Evolutionary conservation across 1,140 invertebrate species (phyloP), one percentile per base, ranked within the genome.

Genomic region (Anoplolepis gracilipes): DNA sequence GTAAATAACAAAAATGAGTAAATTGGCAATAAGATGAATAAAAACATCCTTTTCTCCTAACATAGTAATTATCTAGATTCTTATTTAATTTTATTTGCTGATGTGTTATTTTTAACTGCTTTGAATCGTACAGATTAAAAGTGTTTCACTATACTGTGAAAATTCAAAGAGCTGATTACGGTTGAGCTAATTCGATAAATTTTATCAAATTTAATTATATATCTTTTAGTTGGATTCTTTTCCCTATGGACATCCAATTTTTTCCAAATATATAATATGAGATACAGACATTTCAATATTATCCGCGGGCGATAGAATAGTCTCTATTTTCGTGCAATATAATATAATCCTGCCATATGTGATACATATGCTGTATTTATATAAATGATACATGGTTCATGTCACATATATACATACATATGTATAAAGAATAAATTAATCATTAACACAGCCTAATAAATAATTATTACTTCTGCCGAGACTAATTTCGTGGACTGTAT

Each of bases 1-100:
- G 22, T 42, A 59, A 81, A 81, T 81, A 36, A 72, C 59, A 59
- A 81, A 81, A 42, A 57, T n/a, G 59, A 42, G 67, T 72, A 42
- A 57, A 42, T 59, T 11, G 49, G 10, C 53, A 33, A 11, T 39
- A 79, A 79, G 59, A 49, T 30, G 30, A 25, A 79, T 79, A 79
- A 49, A 33, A 79, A 69, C 42, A 25, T 79, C 76, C 55, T 49
- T 49, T 49, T 49, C 46, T 49, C 16, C 16, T 55, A 30, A 42
- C 11, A 36, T 49, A 33, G n/a, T 22, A 8, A 39, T 28, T 78
- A 49, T 78, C 30, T 49, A 53, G 30, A 79, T 55, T 69, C 30
- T 55, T 79, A n/a, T 36, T 62, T 55, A 69, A 53, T 13, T 36
- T 13, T 53, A 36, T 79, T 67, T 69, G 19, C 33, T 42, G 28